A percentile compares a stretch with the other conserved stretches of the same genome.
Evolutionary conservation across 2,113 vertebrate species (phyloP).

Genomic region (Pteropus alecto): DNA sequence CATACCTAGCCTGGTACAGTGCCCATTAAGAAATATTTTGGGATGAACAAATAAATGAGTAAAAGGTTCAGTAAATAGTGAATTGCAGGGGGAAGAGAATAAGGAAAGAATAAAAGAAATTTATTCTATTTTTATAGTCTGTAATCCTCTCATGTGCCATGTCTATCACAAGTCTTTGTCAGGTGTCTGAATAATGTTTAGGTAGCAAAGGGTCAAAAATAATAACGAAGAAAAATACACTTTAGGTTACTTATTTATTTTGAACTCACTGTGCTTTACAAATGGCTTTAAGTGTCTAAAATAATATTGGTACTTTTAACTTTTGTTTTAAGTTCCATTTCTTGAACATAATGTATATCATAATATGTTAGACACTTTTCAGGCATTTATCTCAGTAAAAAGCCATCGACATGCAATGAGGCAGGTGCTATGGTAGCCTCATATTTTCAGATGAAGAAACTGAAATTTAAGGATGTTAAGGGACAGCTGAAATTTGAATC

Average conservation of each 20-base stretch:
- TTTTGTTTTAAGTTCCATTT: not conserved
- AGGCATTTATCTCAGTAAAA: not conserved
- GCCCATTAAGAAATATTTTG: not conserved
- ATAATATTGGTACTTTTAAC: not conserved
- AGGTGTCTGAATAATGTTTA: not conserved
- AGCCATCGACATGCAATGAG: not conserved
- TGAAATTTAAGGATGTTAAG: not conserved
- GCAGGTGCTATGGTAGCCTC: not conserved
- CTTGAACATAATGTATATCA: not conserved
- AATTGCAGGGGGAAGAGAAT: not conserved
- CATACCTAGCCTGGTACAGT: too few species aligned
- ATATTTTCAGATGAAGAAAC: not conserved
- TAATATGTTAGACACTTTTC: not conserved
- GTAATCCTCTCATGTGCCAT: not conserved
- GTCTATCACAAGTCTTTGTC: not conserved
- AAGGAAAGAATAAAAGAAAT: not conserved
- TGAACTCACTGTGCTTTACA: not conserved
- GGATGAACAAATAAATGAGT: not conserved
- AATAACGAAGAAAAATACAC: not conserved
- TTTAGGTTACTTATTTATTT: not conserved
- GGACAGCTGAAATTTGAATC: not conserved
- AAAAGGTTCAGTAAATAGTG: not conserved
- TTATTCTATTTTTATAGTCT: not conserved
- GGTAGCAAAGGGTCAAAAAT: not conserved
- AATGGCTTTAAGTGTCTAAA: not conserved